These are phyloP conservation scores for Podarcis cretensis DNA, from an alignment of 2,113 vertebrate genomes.

Conservation along the genomic window DNA sequence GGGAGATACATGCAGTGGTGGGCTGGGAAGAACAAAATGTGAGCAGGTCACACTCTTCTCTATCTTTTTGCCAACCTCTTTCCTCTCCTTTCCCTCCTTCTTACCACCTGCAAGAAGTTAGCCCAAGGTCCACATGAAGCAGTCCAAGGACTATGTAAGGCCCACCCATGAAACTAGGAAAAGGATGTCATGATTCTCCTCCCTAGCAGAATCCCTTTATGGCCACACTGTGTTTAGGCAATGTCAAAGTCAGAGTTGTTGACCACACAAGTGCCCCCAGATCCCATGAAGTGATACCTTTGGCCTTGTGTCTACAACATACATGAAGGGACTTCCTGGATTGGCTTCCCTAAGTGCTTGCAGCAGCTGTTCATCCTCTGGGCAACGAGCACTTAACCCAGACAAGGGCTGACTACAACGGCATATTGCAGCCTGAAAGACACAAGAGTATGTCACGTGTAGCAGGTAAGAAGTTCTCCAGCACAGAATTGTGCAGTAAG, in stretches of 20 bases:
- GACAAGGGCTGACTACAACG: slow-evolving; percentile 84
- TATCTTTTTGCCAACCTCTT: neutral
- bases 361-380: slow-evolving; percentile 85
- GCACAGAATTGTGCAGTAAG: neutral
- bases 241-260: fast-evolving
- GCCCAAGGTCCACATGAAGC: too few relatives aligned
- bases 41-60: neutral
- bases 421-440: slow-evolving; percentile 82
- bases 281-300: slow-evolving; percentile 72
- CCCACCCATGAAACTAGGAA: neutral
- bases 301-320: slow-evolving; percentile 86
- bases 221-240: neutral
- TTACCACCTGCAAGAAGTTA: neutral
- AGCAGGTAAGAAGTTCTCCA: fast-evolving
- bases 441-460: neutral
- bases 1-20: neutral
- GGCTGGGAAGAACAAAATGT: neutral
- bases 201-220: neutral
- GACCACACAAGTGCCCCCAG: slow-evolving; percentile 24
- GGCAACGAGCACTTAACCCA: slow-evolving; percentile 79
- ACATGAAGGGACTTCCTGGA: slow-evolving; percentile 81
- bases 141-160: neutral
- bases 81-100: neutral
- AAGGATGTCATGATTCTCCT: neutral
- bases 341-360: slow-evolving; percentile 82